Percentiles rank a stretch among this genome's conserved stretches.
phyloP scores from a whole-genome alignment of 1,140 invertebrate genomes.

The Proales similis region DNA sequence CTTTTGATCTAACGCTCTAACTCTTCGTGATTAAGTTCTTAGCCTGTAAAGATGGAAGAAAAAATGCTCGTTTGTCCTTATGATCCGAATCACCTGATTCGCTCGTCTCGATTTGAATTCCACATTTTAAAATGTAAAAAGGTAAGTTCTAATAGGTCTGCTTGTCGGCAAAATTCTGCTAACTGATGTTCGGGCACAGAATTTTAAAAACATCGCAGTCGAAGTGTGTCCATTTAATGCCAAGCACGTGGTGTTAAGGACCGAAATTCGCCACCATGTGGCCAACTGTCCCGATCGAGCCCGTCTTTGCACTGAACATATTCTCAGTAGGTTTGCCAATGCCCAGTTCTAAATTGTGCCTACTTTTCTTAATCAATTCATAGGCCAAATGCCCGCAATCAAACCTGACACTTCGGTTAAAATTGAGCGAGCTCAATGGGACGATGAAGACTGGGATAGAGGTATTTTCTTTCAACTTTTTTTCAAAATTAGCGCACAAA shows the following conservation, averaged over 20 bases:
- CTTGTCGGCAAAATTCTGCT: not conserved
- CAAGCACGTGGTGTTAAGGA: conserved; percentile 3
- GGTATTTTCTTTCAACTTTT: no score
- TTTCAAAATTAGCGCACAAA: no score
- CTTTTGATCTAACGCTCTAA: no score
- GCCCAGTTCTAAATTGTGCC: no score
- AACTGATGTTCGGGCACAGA: not conserved
- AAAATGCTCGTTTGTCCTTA: conserved; percentile 14
- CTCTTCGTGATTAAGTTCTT: no score
- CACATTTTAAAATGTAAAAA: conserved; percentile 16
- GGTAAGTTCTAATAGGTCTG: not conserved
- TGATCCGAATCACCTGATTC: conserved; percentile 14
- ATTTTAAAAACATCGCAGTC: not conserved
- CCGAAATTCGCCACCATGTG: conserved; percentile 23
- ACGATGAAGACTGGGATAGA: no score
- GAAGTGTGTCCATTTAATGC: conserved; percentile 34
- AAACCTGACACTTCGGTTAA: no score
- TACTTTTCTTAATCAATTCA: no score
- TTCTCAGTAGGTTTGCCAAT: no score
- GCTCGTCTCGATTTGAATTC: conserved; percentile 17
- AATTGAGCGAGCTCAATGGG: no score
- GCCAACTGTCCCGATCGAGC: conserved; percentile 6
- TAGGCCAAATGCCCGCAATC: no score
- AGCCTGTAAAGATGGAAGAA: conserved; percentile 24
- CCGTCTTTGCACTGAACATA: conserved; percentile 10